These are phyloP conservation scores for Seira musarum DNA, from an alignment of 2,888 invertebrate species.

Conservation along the genomic window DNA sequence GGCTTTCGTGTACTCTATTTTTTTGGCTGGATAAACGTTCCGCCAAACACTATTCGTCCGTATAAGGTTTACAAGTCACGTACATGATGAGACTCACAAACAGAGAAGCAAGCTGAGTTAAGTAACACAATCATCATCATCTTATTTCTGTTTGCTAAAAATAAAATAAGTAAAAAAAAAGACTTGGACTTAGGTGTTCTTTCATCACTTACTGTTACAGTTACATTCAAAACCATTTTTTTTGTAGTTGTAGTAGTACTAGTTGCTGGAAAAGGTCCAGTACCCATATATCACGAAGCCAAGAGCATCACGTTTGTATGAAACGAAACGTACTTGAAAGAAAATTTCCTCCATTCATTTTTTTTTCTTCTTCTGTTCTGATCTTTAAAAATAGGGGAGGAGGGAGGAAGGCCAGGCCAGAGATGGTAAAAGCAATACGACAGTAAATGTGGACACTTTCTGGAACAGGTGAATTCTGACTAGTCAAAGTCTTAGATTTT, in stretches of 20 bases:
- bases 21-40: constrained; percentile 8
- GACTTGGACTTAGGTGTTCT: too few species aligned
- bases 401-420: not conserved
- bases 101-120: constrained; percentile 22
- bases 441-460: too few species aligned
- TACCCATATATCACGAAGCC: constrained; percentile 39
- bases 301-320: constrained; percentile 20
- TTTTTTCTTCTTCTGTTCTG: constrained; percentile 4
- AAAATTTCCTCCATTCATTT: not conserved
- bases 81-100: constrained; percentile 33
- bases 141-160: not conserved
- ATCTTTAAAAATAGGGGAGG: constrained; percentile 22
- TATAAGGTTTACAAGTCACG: constrained; percentile 53
- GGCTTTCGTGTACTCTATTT: not conserved
- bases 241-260: constrained; percentile 12
- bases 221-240: not conserved
- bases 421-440: constrained; percentile 3
- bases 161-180: too few species aligned
- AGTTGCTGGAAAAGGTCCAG: constrained; percentile 55
- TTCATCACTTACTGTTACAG: too few species aligned
- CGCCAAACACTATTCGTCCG: constrained; percentile 42
- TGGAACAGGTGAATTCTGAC: too few species aligned
- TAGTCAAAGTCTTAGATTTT: too few species aligned
- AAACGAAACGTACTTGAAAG: constrained; percentile 31
- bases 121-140: not conserved